Base-by-base conservation (phyloP, 2,113 vertebrate genomes). In the Dicerorhinus sumatrensis region DNA sequence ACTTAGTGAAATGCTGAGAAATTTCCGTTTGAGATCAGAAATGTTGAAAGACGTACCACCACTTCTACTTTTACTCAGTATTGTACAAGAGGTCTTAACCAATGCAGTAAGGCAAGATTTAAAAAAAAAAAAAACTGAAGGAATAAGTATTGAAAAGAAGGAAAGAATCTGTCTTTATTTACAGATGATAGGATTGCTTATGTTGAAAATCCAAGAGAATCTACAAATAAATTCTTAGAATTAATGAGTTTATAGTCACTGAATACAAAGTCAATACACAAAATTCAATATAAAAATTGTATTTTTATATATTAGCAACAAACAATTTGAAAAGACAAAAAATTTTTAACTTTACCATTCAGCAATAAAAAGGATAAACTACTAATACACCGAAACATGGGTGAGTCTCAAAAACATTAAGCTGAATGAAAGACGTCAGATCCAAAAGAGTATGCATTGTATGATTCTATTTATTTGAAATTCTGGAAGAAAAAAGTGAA, bases 281-380 rank as follows among this genome's bases (percentile, higher is more conserved):
- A 90, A 86, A 95, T 82, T 75, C 67, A 62, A 39, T 39, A 48
- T 67, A 90, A 91, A 89, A 75, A 76, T 81, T 82, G 0, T 58
- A 67, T 79, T 88, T 91, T 27, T 80, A n/a, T 60, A 92, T 39
- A 60, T 20, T 58, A 79, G 11, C 46, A 70, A 89, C 21, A 69
- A 76, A 91, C 6, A 93, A 70, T 12, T 60, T 60, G 18, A 90
- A 39, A 79, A 48, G 54, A 70, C 85, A 88, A 87, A 36, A 62
- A 21, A 58, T 25, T 36, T 42, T n/a, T 21, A 84, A 73, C 12
- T 36, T 16, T 23, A 65, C 31, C 76, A 70, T 6, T 81, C 51
- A 92, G n/a, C 23, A 79, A 70, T 76, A 94, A 33, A 81, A 72
- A 81, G 69, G 80, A 33, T 77, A 46, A 84, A 56, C n/a, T 42